A percentile compares a stretch with the other conserved stretches of the same genome.
Conservation (phyloP, 1,140 invertebrate genomes). For the Drosophila sturtevanti region DNA sequence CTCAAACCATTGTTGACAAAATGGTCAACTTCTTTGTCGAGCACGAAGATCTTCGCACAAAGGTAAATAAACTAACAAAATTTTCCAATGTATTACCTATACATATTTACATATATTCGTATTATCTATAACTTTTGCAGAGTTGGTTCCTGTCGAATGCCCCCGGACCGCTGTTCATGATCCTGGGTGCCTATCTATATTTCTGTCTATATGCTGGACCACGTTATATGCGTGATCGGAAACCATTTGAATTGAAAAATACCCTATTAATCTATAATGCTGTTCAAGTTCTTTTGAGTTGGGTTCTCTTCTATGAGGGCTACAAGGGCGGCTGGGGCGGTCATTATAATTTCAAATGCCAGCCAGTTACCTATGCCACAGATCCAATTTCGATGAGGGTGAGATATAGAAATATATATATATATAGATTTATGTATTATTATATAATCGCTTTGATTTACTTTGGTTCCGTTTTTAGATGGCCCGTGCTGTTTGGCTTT, state of each 20-base stretch:
- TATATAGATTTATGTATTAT: no score
- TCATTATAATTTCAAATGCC: slow-evolving; percentile 91
- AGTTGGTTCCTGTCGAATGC: slow-evolving; percentile 93
- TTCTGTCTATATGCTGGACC: slow-evolving; percentile 88
- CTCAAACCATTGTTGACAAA: slow-evolving; percentile 75
- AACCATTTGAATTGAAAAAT: slow-evolving; percentile 91
- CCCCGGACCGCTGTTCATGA: slow-evolving; percentile 89
- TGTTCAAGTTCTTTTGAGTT: slow-evolving; percentile 89
- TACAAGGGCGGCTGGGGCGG: slow-evolving; percentile 86
- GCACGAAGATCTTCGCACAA: slow-evolving; percentile 80
- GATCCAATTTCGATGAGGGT: slow-evolving; percentile 90
- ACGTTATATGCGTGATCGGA: slow-evolving; percentile 91
- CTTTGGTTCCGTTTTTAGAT: slow-evolving; percentile 83
- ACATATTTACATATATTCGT: not conserved
- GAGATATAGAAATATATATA: no score
- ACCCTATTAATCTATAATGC: slow-evolving; percentile 92
- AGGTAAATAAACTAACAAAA: slow-evolving; percentile 32
- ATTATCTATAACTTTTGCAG: slow-evolving; percentile 86
- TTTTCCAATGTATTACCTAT: no score
- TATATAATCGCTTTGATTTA: not conserved
- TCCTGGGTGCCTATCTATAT: slow-evolving; percentile 90
- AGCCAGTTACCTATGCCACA: slow-evolving; percentile 91
- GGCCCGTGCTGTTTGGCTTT: slow-evolving; percentile 86
- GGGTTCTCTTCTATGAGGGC: slow-evolving; percentile 88
- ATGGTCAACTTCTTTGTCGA: slow-evolving; percentile 82